Percentiles rank a stretch among this genome's conserved stretches.
phyloP scores from a whole-genome alignment of 2,888 invertebrate species.

The Chesias legatella region DNA sequence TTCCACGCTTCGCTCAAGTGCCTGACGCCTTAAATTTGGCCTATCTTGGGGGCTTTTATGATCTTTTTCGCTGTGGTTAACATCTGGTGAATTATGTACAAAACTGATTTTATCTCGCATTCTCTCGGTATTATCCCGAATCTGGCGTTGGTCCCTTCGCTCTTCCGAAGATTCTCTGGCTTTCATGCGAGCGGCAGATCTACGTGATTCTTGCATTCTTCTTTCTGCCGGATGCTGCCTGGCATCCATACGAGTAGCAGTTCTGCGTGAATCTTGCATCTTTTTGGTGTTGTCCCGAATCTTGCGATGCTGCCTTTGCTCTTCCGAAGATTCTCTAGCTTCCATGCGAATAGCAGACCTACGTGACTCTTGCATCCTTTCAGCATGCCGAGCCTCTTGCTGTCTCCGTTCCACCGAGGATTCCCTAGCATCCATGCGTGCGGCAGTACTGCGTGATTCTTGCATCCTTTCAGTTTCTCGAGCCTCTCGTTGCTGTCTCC shows the following conservation, averaged over 20 bases:
- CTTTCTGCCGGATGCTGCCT: no score
- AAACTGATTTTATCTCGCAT: no score
- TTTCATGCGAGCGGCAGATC: not conserved
- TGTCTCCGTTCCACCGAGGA: constrained; percentile 3
- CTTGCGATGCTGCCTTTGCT: constrained; percentile 3
- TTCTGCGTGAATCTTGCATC: no score
- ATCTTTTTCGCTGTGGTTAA: no score
- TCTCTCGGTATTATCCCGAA: no score
- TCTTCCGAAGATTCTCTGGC: not conserved
- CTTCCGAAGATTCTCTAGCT: not conserved
- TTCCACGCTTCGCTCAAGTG: constrained; percentile 4
- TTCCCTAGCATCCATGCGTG: not conserved
- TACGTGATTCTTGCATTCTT: constrained; percentile 1
- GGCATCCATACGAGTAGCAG: no score
- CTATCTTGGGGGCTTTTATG: constrained; percentile 5
- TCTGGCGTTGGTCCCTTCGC: constrained; percentile 4
- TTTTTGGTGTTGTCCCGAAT: no score
- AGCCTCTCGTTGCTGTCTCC: constrained; percentile 1
- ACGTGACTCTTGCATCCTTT: constrained; percentile 8
- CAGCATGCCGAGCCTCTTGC: constrained; percentile 1
- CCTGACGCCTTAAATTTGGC: constrained; percentile 6
- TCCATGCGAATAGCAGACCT: not conserved
- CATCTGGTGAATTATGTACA: no score
- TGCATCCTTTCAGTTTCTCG: not conserved
- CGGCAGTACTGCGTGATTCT: not conserved